Evolutionary conservation across 2,113 vertebrate species (phyloP), one percentile per base, ranked within the genome.

Genomic region (Brachyhypopomus occidentalis): DNA sequence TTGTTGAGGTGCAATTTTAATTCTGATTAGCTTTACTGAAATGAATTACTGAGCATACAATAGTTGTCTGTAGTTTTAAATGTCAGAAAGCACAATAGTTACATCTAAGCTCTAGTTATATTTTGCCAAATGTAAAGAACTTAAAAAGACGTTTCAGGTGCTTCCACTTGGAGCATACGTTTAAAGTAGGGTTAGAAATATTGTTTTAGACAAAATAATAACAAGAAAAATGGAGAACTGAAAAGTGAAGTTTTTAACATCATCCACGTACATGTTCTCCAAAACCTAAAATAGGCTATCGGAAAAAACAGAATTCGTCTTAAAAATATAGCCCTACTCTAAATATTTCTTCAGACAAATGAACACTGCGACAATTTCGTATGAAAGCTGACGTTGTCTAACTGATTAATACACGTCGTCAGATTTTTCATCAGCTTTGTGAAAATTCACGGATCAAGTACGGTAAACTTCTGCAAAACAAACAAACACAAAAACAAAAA

Each of bases 361-460:
- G 52, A 85, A 86, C 48, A 30, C 52, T 16, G 14, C 62, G 17
- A 69, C 62, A 62, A 64, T 78, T 83, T 41, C 81, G 70, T 74
- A 76, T 72, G 17, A 78, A 36, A 74, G 75, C 81, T 75, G 52
- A 45, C 27, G 41, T 36, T 52, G 38, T 83, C 78, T 23, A 69
- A n/a, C 55, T 34, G 55, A 74, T 52, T 52, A 63, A 62, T 66
- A 27, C 23, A 2, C 17, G 27, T 74, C 62, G 30, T 60, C 16
- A 38, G 45, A 38, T 52, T 75, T 62, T 59, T 36, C 7, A 63
- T 12, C 6, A 25, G 34, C 1, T 67, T 20, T 8, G 5, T 27
- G 16, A n/a, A 7, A 4, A 22, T 5, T 23, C 45, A 27, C 23
- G 3, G 25, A 83, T 63, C 30, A 66, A 64, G 27, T 19, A 77